Base-by-base conservation (phyloP, 2,888 invertebrate genomes). In the Apamea epomidion region DNA sequence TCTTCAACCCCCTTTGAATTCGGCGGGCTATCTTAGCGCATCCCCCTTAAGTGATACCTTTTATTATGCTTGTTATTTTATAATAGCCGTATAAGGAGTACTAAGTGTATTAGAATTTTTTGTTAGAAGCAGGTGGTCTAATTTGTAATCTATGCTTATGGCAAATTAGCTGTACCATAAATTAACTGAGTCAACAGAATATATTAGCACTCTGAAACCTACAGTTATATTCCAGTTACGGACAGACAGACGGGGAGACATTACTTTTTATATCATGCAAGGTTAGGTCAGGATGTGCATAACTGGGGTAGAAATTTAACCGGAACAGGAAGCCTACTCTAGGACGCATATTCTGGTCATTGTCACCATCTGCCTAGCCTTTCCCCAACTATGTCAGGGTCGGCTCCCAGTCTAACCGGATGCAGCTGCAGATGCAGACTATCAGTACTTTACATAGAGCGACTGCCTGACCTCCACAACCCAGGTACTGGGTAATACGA, bases 21-120 rank as follows among this genome's bases (percentile, higher is more conserved):
- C 18, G 10, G 10, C 25, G 25, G 1, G 58, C 12, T 58, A 25
- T 10, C 58, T 10, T n/a, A 58, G 12, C 10, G 3, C 3, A 58
- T 58, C 25, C 58, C 58, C 58, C 58, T 58, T 58, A 88, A 65
- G 16, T 82, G 68, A 82, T 86, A 86, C 62, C 48, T 48, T 37
- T 78, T 80, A 80, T 78, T 88, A 88, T 81, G 45, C 29, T 68
- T 64, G 48, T 60, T 18, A 78, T 73, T 18, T 64, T 71, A 70
- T 65, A 73, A 73, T 77, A 77, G 14, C 42, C n/a, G 32, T 29
- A 58, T 76, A 83, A 67, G 54, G 62, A 32, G 29, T 60, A 86
- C 32, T 73, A 60, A 64, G 42, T 45, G 29, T 74, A 67, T 16
- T 67, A 72, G 18, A 7, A n/a, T 10, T 48, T 54, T 60, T 32